Percentiles rank a stretch among this genome's conserved stretches.
These are phyloP conservation scores for Clistopyga incitator DNA, from an alignment of 2,888 invertebrate genomes.

Conservation along the genomic window DNA sequence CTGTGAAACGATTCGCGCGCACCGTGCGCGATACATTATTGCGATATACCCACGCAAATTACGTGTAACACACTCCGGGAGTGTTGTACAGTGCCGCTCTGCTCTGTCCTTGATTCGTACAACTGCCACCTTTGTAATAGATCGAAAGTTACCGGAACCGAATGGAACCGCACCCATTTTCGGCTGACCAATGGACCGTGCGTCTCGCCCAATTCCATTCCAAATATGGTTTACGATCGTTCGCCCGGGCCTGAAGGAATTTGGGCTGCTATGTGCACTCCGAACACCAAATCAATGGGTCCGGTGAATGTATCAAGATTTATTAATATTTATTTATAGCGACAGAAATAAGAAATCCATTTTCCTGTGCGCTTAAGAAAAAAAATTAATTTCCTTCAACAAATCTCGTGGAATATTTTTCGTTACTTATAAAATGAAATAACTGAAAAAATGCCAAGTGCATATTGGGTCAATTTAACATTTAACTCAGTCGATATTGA, in stretches of 20 bases:
- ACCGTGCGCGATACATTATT: background rate
- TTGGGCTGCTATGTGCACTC: background rate
- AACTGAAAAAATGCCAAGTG: too few species aligned
- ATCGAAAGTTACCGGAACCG: constrained; percentile 63
- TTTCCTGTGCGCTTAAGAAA: too few species aligned
- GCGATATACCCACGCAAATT: constrained; percentile 37
- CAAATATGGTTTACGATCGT: background rate
- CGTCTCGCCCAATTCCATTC: background rate
- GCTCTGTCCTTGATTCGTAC: constrained; percentile 57
- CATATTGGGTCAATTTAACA: too few species aligned
- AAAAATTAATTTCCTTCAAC: too few species aligned
- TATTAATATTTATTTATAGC: background rate
- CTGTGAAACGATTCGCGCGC: constrained; percentile 21
- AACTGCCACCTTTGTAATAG: constrained; percentile 24
- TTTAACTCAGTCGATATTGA: too few species aligned
- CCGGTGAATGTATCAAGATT: background rate
- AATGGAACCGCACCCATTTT: constrained; percentile 42
- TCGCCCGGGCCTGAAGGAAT: background rate
- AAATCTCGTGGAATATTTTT: too few species aligned
- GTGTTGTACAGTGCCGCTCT: background rate
- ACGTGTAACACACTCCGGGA: constrained; percentile 16
- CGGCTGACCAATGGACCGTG: background rate
- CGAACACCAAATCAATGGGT: background rate
- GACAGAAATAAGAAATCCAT: background rate
- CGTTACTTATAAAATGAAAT: too few species aligned